Evolutionary conservation across 1,140 invertebrate species (phyloP).

Genomic region (Odontomachus brunneus): DNA sequence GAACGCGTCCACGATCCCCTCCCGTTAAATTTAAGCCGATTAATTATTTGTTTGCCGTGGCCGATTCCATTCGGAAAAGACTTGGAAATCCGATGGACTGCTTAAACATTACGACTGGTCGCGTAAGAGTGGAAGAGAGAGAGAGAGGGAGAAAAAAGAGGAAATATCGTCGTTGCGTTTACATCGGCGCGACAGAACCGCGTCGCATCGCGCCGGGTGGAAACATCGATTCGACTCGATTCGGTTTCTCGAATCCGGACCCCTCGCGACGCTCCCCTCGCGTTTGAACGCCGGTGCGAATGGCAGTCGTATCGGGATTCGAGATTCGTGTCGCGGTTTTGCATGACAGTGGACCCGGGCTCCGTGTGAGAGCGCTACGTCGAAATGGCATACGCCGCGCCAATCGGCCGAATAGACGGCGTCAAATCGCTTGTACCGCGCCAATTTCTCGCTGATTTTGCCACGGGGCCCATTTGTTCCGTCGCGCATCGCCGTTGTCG

Average conservation of each 20-base stretch:
- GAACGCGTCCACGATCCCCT: conserved; percentile 9
- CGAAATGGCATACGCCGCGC: conserved; percentile 70
- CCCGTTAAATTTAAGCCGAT: conserved; percentile 46
- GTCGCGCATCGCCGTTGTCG: not conserved
- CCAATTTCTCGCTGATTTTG: conserved; percentile 69
- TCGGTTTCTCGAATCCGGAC: conserved; percentile 60
- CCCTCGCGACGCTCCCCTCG: conserved; percentile 21
- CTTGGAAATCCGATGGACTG: conserved; percentile 19
- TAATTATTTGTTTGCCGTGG: conserved; percentile 31
- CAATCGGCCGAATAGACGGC: conserved; percentile 71
- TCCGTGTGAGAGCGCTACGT: conserved; percentile 59
- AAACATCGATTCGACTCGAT: conserved; percentile 74
- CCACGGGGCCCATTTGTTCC: not conserved
- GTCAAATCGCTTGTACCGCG: conserved; percentile 70
- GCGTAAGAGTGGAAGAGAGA: not conserved
- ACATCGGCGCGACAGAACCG: conserved; percentile 23
- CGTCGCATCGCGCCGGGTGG: conserved; percentile 27
- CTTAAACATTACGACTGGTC: conserved; percentile 22
- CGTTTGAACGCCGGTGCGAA: conserved; percentile 48
- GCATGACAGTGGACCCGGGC: conserved; percentile 72
- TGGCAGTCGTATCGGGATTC: conserved; percentile 74
- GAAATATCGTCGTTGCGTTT: conserved; percentile 38
- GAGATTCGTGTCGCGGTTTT: conserved; percentile 76
- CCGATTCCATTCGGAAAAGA: conserved; percentile 26
- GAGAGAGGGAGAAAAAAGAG: not conserved